Evolutionary conservation across 2,797 vertebrate genomes (phyloP), one percentile per base, ranked within the genome.

Genomic region (Leptatherina wallacei): DNA sequence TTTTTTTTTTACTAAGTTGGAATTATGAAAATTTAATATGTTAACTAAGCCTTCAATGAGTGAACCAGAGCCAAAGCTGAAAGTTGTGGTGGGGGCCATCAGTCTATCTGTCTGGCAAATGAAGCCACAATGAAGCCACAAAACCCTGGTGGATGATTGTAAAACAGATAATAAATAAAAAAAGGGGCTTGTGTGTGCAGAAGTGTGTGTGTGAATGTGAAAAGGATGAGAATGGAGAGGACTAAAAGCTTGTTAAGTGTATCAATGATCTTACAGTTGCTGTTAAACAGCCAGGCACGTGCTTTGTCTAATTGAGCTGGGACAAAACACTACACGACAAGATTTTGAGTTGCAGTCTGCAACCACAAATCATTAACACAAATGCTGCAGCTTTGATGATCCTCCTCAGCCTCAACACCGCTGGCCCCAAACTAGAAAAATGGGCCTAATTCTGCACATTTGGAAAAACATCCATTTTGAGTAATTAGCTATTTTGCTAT

Each of bases 241-340:
- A 55, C 61, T 88, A 88, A 92, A 86, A 91, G 89, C 86, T 85
- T 88, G 70, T 83, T 89, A 86, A 89, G 83, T 66, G 85, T 80
- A 85, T 65, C 79, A 66, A 85, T 76, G 71, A 67, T 74, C 49
- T 70, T 85, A 42, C 68, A 88, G 70, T 80, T 73, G 81, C 78
- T 72, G 85, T 88, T 90, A 85, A 91, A 88, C 80, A 78, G 77
- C 54, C 63, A 38, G 66, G 55, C 24, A 65, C 40, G 59, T 71
- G 62, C 70, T 84, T 82, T 70, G 75, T 75, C 75, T 81, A 88
- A 92, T 73, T 85, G 86, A 89, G 82, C 71, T 61, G 66, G 61
- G 82, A 88, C 77, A 74, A 87, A 78, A 88, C 69, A 78, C 66
- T 63, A 80, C 78, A 88, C 29, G 65, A 73, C 69, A 81, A 33